These are phyloP conservation scores for Pseudachorutes palmiensis DNA, from an alignment of 1,140 invertebrate species.

Conservation along the genomic window DNA sequence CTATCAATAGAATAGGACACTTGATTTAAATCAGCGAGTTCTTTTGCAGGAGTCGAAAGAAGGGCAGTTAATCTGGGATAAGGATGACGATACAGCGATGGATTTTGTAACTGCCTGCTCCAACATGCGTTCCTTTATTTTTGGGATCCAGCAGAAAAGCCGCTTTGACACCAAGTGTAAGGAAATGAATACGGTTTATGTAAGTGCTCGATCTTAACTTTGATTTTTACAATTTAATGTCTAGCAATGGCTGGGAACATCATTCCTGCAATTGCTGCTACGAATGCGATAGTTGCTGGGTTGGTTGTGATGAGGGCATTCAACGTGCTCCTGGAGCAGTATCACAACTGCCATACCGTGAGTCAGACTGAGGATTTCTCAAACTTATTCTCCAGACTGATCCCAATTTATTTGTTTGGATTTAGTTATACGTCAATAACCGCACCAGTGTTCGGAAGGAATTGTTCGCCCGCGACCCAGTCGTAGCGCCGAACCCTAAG, in stretches of 20 bases:
- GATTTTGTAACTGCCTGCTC: slow-evolving; percentile 93
- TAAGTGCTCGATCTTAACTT: too few species aligned
- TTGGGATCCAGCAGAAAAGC: slow-evolving; percentile 77
- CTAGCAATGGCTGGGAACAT: slow-evolving; percentile 96
- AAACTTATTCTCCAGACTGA: background rate
- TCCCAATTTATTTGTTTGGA: slow-evolving; percentile 6
- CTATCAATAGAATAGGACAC: too few species aligned
- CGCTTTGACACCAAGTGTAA: slow-evolving; percentile 93
- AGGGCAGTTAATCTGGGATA: slow-evolving; percentile 87
- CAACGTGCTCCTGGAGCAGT: slow-evolving; percentile 62
- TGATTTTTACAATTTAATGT: too few species aligned
- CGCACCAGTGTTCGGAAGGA: slow-evolving; percentile 49
- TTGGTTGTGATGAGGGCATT: slow-evolving; percentile 83
- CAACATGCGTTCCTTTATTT: slow-evolving; percentile 86
- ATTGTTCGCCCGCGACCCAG: slow-evolving; percentile 47
- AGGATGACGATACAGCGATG: slow-evolving; percentile 89
- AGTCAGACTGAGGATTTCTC: background rate
- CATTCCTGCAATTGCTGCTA: slow-evolving; percentile 96
- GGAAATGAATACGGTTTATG: too few species aligned
- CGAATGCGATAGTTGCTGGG: slow-evolving; percentile 94
- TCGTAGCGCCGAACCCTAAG: slow-evolving; percentile 52
- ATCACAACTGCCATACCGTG: slow-evolving; percentile 39
- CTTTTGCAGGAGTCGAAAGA: slow-evolving; percentile 40
- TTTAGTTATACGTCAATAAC: slow-evolving; percentile 49
- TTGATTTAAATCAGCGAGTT: too few species aligned